Evolutionary conservation across 1,140 invertebrate genomes (phyloP).

Genomic region (Hyposmocoma kahamanoa): DNA sequence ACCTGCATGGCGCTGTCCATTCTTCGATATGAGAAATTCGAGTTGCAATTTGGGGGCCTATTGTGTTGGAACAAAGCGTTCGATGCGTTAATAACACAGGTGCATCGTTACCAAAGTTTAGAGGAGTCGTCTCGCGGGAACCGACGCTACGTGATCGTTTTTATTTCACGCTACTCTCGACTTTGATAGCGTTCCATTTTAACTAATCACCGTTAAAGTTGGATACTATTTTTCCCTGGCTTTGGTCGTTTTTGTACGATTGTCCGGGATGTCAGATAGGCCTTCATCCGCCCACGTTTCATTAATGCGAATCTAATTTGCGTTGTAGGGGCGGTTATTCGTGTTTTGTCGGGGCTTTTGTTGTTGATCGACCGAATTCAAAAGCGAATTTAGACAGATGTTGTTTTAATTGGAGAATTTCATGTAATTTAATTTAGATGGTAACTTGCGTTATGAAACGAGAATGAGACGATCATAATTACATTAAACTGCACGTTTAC

Average conservation of each 20-base stretch:
- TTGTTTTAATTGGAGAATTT: conserved; percentile 2
- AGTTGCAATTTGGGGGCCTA: conserved; percentile 63
- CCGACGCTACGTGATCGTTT: conserved; percentile 48
- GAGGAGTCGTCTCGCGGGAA: conserved; percentile 22
- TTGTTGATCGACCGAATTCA: conserved; percentile 30
- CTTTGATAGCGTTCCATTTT: conserved; percentile 53
- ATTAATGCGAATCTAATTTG: conserved; percentile 61
- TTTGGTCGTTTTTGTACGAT: conserved; percentile 35
- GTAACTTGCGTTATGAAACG: too few species aligned
- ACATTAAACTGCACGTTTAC: too few species aligned
- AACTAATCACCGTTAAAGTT: conserved; percentile 55
- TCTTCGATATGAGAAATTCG: conserved; percentile 47
- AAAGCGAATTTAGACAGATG: conserved; percentile 38
- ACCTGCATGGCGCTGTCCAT: conserved; percentile 31
- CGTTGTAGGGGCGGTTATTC: conserved; percentile 29
- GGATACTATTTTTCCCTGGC: conserved; percentile 52
- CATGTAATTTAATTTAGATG: too few species aligned
- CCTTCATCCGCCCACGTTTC: conserved; percentile 43
- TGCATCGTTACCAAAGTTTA: conserved; percentile 55
- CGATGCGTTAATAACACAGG: conserved; percentile 65
- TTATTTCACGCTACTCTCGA: conserved; percentile 52
- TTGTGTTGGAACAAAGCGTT: conserved; percentile 59
- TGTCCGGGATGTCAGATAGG: conserved; percentile 40
- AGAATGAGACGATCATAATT: too few species aligned
- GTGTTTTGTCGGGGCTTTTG: conserved; percentile 38